Percentiles rank a stretch among this genome's conserved stretches.
phyloP scores from a whole-genome alignment of 2,113 vertebrate species.

The Crypturellus undulatus region DNA sequence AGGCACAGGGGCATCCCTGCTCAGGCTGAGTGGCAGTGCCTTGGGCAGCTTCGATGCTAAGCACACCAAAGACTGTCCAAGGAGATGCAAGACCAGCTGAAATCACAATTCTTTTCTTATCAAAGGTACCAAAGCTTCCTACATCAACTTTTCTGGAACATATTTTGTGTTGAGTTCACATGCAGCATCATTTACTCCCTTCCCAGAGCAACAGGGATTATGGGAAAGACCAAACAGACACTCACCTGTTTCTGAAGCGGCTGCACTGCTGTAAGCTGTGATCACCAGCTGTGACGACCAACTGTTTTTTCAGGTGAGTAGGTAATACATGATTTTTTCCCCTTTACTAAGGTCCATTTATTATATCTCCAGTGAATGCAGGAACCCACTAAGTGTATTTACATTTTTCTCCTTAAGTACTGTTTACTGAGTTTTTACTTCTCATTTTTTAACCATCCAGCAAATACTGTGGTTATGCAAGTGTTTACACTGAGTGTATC shows the following conservation, averaged over 20 bases:
- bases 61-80: not conserved
- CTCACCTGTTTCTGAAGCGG: not conserved
- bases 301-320: not conserved
- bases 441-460: conserved; percentile 25
- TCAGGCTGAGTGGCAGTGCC: not conserved
- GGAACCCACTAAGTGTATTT: conserved; percentile 64
- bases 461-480: conserved; percentile 43
- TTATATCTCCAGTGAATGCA: conserved; percentile 4
- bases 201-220: not conserved
- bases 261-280: not conserved
- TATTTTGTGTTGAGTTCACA: not conserved
- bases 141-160: not conserved
- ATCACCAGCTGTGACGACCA: not conserved
- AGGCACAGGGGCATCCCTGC: not conserved
- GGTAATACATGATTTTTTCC: not conserved
- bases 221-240: not conserved
- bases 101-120: not conserved
- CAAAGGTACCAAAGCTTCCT: not conserved
- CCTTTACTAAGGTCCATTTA: not conserved
- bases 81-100: not conserved
- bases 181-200: not conserved
- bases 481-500: conserved; percentile 56
- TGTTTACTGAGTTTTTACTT: conserved; percentile 43
- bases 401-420: conserved; percentile 63
- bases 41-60: not conserved